Percentiles rank a stretch among this genome's conserved stretches.
phyloP scores from a whole-genome alignment of 30 jellyfish, hydroid and myxozoan genomes.

The Nemopilema nomurai region DNA sequence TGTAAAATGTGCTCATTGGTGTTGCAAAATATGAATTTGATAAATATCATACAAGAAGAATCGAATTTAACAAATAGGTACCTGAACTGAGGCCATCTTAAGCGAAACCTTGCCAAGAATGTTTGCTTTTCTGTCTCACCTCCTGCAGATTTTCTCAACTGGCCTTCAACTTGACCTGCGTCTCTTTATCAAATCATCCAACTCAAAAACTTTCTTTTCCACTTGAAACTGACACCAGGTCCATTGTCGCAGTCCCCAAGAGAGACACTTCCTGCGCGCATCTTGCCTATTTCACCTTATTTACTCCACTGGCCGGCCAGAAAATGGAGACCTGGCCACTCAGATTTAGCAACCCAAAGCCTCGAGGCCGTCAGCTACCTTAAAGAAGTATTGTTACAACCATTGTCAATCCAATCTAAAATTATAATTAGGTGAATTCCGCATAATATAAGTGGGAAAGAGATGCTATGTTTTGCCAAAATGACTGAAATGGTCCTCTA shows the following conservation, averaged over 20 bases:
- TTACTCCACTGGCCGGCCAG: constrained; percentile 19
- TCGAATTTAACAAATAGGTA: neutral
- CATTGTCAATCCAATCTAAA: too few relatives aligned
- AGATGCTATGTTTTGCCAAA: too few relatives aligned
- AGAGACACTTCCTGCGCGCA: constrained; percentile 19
- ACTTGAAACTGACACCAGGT: constrained; percentile 9
- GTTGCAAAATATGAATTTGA: too few relatives aligned
- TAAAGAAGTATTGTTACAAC: too few relatives aligned
- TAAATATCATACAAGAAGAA: too few relatives aligned
- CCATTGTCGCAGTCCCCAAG: constrained; percentile 33
- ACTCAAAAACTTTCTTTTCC: constrained; percentile 1
- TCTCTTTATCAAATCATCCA: constrained; percentile 19
- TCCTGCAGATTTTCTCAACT: constrained; percentile 24
- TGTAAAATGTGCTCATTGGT: too few relatives aligned
- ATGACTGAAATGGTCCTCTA: too few relatives aligned
- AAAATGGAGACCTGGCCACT: constrained; percentile 13
- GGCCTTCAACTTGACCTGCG: constrained; percentile 5
- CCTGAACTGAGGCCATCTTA: constrained; percentile 73
- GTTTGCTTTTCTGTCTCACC: constrained; percentile 32
- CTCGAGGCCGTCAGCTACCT: constrained; percentile 3
- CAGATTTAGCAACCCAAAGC: constrained; percentile 29
- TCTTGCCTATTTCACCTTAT: constrained; percentile 39
- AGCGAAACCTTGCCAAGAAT: constrained; percentile 57
- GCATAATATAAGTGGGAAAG: too few relatives aligned
- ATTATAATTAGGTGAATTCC: too few relatives aligned